Evolutionary conservation across 2,888 invertebrate genomes (phyloP).

Genomic region (Hirtodrosophila trivittata): DNA sequence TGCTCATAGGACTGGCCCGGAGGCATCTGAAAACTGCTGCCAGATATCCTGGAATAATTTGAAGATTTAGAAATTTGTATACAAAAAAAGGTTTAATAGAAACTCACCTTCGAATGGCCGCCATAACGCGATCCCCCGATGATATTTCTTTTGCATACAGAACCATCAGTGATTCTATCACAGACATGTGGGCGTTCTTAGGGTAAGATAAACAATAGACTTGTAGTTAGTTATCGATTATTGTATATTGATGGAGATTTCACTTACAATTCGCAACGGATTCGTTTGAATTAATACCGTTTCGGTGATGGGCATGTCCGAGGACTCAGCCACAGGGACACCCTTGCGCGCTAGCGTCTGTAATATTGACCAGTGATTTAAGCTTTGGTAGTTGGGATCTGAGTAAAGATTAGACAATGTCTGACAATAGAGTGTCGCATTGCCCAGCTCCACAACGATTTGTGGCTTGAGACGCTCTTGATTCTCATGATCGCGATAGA

Average conservation of each 20-base stretch:
- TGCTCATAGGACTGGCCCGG: conserved; percentile 89
- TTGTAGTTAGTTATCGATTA: neutral
- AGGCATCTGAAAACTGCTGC: conserved; percentile 77
- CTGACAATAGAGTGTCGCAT: conserved; percentile 96
- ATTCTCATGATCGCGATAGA: conserved; percentile 97
- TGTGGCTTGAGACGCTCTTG: conserved; percentile 96
- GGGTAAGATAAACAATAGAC: conserved; percentile 59
- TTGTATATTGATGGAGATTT: neutral
- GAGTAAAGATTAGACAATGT: conserved; percentile 97
- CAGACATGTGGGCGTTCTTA: conserved; percentile 97
- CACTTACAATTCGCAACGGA: conserved; percentile 94
- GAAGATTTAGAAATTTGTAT: neutral
- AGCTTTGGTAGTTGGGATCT: conserved; percentile 97
- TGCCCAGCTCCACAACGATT: conserved; percentile 95
- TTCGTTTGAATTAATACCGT: conserved; percentile 97
- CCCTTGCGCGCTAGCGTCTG: conserved; percentile 97
- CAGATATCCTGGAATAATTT: conserved; percentile 84
- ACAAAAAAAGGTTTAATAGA: neutral
- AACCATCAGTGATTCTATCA: conserved; percentile 97
- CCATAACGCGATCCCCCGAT: conserved; percentile 92
- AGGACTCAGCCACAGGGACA: conserved; percentile 92
- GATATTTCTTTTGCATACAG: conserved; percentile 96
- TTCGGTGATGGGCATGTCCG: conserved; percentile 95
- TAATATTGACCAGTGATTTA: conserved; percentile 97
- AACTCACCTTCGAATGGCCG: conserved; percentile 90